These are phyloP conservation scores for Takifugu bimaculatus DNA, from an alignment of 2,113 vertebrate genomes.

Conservation along the genomic window DNA sequence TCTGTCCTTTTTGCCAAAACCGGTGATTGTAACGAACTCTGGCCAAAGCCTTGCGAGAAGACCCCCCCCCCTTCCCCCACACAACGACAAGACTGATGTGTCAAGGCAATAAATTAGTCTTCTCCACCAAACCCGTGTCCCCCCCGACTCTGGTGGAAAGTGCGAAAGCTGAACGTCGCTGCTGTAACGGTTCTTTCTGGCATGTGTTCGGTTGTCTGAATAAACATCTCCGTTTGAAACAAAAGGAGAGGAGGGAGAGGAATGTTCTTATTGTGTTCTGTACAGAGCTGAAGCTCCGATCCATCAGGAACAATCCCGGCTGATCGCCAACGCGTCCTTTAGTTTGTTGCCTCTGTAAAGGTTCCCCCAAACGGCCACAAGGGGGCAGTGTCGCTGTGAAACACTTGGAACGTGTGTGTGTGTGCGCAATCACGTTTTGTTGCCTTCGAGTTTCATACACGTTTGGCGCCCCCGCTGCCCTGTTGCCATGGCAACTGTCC, in stretches of 20 bases:
- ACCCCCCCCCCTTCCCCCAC: constrained; percentile 42
- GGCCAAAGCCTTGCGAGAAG: constrained; percentile 67
- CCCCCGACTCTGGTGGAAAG: constrained; percentile 24
- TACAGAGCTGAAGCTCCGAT: background rate
- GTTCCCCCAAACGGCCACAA: background rate
- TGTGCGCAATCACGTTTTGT: constrained; percentile 28
- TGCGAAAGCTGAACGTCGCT: constrained; percentile 52
- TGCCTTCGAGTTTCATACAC: constrained; percentile 31
- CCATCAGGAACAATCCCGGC: no score
- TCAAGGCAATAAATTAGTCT: constrained; percentile 70
- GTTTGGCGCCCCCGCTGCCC: constrained; percentile 22
- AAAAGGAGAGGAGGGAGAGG: background rate
- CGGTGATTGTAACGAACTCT: constrained; percentile 67
- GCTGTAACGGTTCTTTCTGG: constrained; percentile 72
- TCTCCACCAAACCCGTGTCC: constrained; percentile 29
- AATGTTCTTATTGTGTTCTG: constrained; percentile 33
- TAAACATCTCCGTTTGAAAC: constrained; percentile 72
- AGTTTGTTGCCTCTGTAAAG: no score
- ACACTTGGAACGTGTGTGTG: background rate
- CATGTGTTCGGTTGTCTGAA: constrained; percentile 75
- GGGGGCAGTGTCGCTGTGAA: background rate
- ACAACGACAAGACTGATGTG: constrained; percentile 64
- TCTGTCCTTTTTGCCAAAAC: constrained; percentile 79
- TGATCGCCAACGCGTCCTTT: no score
- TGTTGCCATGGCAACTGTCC: constrained; percentile 60